Percentiles rank a stretch among this genome's conserved stretches.
These are phyloP conservation scores for Pygmarrhopalites habei DNA, from an alignment of 1,140 invertebrate species.

Conservation along the genomic window DNA sequence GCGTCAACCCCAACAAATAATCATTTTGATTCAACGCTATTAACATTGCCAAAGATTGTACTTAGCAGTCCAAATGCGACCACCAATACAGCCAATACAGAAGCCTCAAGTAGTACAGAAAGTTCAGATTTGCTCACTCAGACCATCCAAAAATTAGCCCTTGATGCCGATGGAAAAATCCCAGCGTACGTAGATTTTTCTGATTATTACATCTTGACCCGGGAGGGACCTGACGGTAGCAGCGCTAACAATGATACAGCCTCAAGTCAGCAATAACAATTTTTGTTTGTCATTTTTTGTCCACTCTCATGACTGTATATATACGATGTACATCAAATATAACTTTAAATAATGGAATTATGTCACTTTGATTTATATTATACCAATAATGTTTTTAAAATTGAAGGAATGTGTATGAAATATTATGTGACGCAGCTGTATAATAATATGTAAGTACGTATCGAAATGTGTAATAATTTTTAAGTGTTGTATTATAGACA, in stretches of 20 bases:
- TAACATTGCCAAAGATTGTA: slow-evolving; percentile 15
- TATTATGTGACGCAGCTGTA: too few species aligned
- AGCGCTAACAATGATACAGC: neutral
- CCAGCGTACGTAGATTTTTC: slow-evolving; percentile 77
- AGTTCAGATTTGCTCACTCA: slow-evolving; percentile 35
- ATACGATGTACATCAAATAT: too few species aligned
- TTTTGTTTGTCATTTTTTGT: too few species aligned
- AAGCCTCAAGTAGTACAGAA: slow-evolving; percentile 27
- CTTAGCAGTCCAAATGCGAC: neutral
- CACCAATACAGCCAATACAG: slow-evolving; percentile 22
- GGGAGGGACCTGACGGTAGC: too few species aligned
- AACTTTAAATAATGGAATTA: too few species aligned
- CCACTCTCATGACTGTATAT: too few species aligned
- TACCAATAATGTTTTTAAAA: too few species aligned
- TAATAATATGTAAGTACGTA: too few species aligned
- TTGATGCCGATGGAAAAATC: slow-evolving; percentile 57
- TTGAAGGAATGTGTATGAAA: too few species aligned
- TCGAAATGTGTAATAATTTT: too few species aligned
- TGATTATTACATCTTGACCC: slow-evolving; percentile 59
- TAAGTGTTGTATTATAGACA: too few species aligned
- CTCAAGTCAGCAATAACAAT: slow-evolving; percentile 1
- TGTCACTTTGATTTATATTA: too few species aligned
- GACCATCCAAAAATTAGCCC: slow-evolving; percentile 40
- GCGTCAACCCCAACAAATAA: slow-evolving; percentile 7
- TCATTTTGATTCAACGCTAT: neutral